Evolutionary conservation across 1,140 invertebrate genomes (phyloP).

Genomic region (Drosophila lini): DNA sequence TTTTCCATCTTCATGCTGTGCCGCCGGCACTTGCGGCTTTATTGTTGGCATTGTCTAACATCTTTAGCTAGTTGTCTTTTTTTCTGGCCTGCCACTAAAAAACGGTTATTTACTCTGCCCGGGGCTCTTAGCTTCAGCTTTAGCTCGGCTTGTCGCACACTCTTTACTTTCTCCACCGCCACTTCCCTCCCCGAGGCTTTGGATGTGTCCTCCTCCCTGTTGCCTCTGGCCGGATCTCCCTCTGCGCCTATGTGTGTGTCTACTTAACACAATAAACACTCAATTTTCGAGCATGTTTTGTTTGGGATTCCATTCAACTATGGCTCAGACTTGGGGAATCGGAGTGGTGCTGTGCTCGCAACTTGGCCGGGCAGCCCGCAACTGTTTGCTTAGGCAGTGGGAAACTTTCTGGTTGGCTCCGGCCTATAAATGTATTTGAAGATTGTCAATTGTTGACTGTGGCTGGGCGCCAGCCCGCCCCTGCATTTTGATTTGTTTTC

Average conservation of each 20-base stretch:
- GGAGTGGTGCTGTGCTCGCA: conserved; percentile 19
- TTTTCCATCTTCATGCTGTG: conserved; percentile 29
- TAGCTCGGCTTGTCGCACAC: conserved; percentile 53
- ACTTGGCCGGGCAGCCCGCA: conserved; percentile 57
- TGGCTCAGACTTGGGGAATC: conserved; percentile 1
- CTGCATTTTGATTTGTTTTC: conserved; percentile 73
- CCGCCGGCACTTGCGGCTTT: conserved; percentile 73
- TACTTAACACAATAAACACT: conserved; percentile 83
- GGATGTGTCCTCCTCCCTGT: conserved; percentile 10
- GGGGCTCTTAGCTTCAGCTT: conserved; percentile 49
- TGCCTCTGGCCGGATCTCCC: not conserved
- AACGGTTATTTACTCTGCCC: conserved; percentile 77
- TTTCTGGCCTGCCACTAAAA: conserved; percentile 72
- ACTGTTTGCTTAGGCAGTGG: conserved; percentile 55
- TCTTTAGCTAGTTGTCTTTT: conserved; percentile 80
- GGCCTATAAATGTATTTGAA: conserved; percentile 78
- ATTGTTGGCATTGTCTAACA: conserved; percentile 82
- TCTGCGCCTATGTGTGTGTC: conserved; percentile 37
- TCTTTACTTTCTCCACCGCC: conserved; percentile 42
- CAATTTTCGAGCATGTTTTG: conserved; percentile 82
- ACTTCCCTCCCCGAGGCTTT: conserved; percentile 8
- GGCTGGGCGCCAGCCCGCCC: conserved; percentile 31
- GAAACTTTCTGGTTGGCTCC: conserved; percentile 25
- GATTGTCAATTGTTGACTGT: conserved; percentile 74
- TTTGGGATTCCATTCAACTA: conserved; percentile 71